Conservation (phyloP, 2,113 vertebrate species). For the Tinamus guttatus region DNA sequence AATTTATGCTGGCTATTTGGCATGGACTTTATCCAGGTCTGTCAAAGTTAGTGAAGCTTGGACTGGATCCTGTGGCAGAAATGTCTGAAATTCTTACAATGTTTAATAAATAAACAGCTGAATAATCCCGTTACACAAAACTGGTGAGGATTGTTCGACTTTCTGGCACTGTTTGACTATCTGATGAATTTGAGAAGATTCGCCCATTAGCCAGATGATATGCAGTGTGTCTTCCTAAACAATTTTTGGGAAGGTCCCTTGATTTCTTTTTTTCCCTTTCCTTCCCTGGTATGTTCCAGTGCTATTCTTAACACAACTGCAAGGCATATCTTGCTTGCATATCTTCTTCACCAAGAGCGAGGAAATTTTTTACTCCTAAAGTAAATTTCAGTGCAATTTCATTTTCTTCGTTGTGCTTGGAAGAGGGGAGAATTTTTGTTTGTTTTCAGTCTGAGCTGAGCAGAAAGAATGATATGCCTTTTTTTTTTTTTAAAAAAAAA, state of each 20-base stretch:
- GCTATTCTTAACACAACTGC: background rate
- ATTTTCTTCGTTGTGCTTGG: background rate
- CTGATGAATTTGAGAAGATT: background rate
- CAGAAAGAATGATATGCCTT: background rate
- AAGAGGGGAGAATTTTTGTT: background rate
- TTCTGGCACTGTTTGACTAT: slow-evolving; percentile 28
- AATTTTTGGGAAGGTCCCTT: background rate
- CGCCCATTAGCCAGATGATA: background rate
- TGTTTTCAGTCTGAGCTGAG: background rate
- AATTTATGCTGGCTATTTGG: slow-evolving; percentile 46
- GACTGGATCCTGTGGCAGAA: slow-evolving; percentile 37
- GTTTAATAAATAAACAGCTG: slow-evolving; percentile 61
- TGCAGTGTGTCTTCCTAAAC: background rate
- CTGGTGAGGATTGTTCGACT: background rate
- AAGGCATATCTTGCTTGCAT: background rate
- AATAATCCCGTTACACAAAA: slow-evolving; percentile 20
- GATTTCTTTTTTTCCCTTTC: background rate
- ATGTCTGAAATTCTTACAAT: slow-evolving; percentile 36
- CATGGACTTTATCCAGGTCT: slow-evolving; percentile 52
- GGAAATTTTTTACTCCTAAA: background rate
- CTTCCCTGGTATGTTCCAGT: background rate
- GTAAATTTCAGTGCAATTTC: no score
- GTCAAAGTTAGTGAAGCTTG: slow-evolving; percentile 44
- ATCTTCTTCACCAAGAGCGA: background rate
- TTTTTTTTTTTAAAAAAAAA: background rate